Evolutionary conservation across 2,797 vertebrate species (phyloP).

Genomic region (Anniella stebbinsi): DNA sequence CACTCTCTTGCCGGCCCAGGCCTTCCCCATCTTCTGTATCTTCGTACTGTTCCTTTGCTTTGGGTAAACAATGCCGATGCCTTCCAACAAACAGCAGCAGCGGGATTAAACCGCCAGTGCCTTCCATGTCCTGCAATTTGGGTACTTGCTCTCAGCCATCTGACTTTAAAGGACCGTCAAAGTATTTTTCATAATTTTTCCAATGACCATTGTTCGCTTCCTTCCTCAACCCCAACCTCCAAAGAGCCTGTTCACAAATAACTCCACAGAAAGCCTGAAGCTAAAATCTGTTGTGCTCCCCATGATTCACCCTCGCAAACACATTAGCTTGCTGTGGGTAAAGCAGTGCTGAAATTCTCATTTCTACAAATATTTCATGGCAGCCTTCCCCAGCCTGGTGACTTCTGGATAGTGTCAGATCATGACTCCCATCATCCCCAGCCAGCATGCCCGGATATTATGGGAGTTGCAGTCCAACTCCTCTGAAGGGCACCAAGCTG

Average conservation of each 20-base stretch:
- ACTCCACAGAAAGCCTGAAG: slow-evolving; percentile 55
- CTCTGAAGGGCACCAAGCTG: neutral
- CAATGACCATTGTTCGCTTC: slow-evolving; percentile 61
- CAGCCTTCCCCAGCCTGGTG: neutral
- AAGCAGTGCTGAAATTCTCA: neutral
- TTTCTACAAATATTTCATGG: neutral
- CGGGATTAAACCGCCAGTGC: slow-evolving; percentile 18
- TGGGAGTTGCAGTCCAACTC: neutral
- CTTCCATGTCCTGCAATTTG: slow-evolving; percentile 38
- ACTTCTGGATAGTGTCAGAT: neutral
- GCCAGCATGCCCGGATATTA: slow-evolving; percentile 34
- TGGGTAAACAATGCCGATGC: slow-evolving; percentile 35
- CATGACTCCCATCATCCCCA: neutral
- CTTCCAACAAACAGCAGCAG: slow-evolving; percentile 30
- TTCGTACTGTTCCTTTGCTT: slow-evolving; percentile 50
- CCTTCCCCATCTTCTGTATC: slow-evolving; percentile 35
- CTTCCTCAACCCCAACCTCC: slow-evolving; percentile 22
- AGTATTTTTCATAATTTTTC: slow-evolving; percentile 67
- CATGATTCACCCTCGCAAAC: neutral
- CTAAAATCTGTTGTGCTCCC: slow-evolving; percentile 35
- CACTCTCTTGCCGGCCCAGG: slow-evolving; percentile 65
- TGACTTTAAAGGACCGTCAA: slow-evolving; percentile 67
- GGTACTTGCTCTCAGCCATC: slow-evolving; percentile 56
- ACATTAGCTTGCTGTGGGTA: slow-evolving; percentile 35
- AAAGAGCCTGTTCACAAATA: slow-evolving; percentile 32